Conservation (phyloP, 1,140 invertebrate species). For the Eufriesea mexicana region DNA sequence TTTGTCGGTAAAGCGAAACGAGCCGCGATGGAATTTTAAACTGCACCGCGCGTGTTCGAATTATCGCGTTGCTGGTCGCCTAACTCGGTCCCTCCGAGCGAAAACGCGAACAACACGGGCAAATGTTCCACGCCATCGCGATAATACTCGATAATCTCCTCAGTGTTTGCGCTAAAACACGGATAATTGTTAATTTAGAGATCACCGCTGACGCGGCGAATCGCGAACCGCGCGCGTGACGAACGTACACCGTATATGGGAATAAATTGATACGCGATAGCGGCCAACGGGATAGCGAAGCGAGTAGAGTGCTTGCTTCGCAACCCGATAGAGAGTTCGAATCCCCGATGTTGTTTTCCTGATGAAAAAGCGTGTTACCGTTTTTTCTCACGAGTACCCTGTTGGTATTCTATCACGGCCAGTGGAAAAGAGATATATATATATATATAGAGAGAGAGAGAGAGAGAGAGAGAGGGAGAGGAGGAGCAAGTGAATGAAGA, state of each 20-base stretch:
- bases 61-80: too few species aligned
- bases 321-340: not conserved
- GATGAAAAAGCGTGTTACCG: not conserved
- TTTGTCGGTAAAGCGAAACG: not conserved
- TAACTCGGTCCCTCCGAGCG: too few species aligned
- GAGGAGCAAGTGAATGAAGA: too few species aligned
- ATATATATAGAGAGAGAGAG: too few species aligned
- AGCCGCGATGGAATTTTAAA: not conserved
- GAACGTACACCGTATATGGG: not conserved
- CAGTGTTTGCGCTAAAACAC: not conserved
- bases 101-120: too few species aligned
- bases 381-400: not conserved
- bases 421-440: not conserved
- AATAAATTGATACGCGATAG: not conserved
- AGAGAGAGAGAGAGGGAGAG: too few species aligned
- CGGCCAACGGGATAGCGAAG: not conserved
- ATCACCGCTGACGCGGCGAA: not conserved
- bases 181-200: conserved; percentile 14
- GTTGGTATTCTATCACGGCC: not conserved
- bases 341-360: not conserved
- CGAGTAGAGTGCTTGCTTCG: not conserved
- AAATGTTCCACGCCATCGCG: too few species aligned
- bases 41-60: too few species aligned
- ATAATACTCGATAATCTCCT: not conserved
- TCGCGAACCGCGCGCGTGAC: not conserved